These are phyloP conservation scores for Calliphora vicina DNA, from an alignment of 1,140 invertebrate genomes.

Conservation along the genomic window DNA sequence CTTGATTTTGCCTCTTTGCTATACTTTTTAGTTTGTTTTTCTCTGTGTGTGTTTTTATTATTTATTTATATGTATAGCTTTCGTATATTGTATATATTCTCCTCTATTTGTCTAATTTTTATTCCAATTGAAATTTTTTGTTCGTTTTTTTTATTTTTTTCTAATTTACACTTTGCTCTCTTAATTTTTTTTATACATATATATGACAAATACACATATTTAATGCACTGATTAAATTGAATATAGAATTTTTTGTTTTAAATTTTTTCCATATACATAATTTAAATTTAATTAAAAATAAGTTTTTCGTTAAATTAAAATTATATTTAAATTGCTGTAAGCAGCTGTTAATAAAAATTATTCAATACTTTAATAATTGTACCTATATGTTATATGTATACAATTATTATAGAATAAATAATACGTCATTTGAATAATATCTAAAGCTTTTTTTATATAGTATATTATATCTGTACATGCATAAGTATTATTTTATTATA, in stretches of 20 bases:
- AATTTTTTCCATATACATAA: background rate
- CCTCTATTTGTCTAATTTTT: conserved; percentile 30
- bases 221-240: conserved; percentile 33
- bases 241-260: conserved; percentile 20
- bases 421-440: background rate
- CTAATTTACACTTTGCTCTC: conserved; percentile 35
- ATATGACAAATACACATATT: conserved; percentile 31
- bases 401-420: background rate
- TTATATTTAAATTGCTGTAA: background rate
- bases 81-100: background rate
- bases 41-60: background rate
- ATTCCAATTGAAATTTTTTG: conserved; percentile 21
- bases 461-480: background rate
- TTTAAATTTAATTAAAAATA: background rate
- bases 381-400: background rate
- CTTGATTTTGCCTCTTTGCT: background rate
- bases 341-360: background rate
- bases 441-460: background rate
- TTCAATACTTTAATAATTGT: background rate
- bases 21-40: background rate
- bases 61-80: background rate
- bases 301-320: background rate
- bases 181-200: background rate
- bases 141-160: conserved; percentile 16
- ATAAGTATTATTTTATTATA: too few relatives aligned